A percentile compares a stretch with the other conserved stretches of the same genome.
Conservation (phyloP, 2,797 vertebrate species). For the Acropternis orthonyx region DNA sequence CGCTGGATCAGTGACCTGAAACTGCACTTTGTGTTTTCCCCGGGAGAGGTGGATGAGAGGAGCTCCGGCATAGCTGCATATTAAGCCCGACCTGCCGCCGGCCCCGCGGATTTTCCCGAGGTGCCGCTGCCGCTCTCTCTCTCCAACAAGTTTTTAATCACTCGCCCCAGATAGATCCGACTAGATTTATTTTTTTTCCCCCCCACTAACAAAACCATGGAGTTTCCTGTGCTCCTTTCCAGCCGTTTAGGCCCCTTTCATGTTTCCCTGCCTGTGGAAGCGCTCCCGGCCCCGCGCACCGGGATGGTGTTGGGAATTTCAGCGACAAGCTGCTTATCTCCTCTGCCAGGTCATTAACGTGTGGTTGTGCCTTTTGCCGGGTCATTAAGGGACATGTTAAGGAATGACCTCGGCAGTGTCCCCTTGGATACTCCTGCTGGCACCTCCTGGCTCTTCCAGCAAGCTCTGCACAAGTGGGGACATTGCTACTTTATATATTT, state of each 20-base stretch:
- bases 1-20: constrained; percentile 32
- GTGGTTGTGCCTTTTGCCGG: neutral
- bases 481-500: neutral
- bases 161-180: neutral
- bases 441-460: neutral
- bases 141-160: neutral
- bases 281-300: neutral
- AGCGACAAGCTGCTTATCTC: constrained; percentile 5
- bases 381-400: neutral
- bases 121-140: neutral
- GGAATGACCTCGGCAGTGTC: neutral
- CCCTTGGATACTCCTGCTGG: neutral
- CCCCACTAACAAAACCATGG: neutral
- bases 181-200: neutral
- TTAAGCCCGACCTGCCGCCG: neutral
- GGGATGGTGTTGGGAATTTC: neutral
- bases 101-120: neutral
- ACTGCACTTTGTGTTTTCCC: constrained; percentile 52
- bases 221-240: neutral
- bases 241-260: neutral
- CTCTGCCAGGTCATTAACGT: constrained; percentile 28
- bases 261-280: neutral
- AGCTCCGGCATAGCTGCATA: constrained; percentile 44
- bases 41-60: constrained; percentile 28
- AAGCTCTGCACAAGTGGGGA: neutral